A percentile compares a stretch with the other conserved stretches of the same genome.
phyloP scores from a whole-genome alignment of 2,888 invertebrate species.

The Peribatodes rhomboidaria region DNA sequence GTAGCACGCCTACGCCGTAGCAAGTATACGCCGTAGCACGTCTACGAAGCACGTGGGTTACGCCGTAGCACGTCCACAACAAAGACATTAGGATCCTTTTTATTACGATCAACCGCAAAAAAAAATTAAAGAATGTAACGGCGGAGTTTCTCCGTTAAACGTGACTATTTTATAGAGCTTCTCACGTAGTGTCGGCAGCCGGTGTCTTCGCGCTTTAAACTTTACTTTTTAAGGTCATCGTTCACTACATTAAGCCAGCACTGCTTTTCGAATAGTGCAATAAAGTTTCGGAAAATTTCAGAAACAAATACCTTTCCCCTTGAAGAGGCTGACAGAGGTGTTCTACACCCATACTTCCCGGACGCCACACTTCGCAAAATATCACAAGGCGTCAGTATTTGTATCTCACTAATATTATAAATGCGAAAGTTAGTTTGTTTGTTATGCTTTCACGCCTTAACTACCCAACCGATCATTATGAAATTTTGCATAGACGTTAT shows the following conservation, averaged over 20 bases:
- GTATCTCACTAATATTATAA: too few relatives aligned
- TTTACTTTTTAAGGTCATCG: conserved; percentile 45
- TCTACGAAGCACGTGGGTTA: conserved; percentile 33
- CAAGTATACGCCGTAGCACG: conserved; percentile 28
- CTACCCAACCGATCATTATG: too few relatives aligned
- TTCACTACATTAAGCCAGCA: neutral
- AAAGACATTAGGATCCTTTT: conserved; percentile 44
- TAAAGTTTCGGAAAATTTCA: neutral
- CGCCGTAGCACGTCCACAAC: conserved; percentile 42
- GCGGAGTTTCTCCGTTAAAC: conserved; percentile 42
- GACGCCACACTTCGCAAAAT: too few relatives aligned
- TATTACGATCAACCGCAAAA: conserved; percentile 43
- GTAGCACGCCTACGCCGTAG: conserved; percentile 20
- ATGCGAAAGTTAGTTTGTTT: too few relatives aligned
- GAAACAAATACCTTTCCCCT: too few relatives aligned
- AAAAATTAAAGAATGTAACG: conserved; percentile 41
- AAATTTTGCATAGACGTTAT: too few relatives aligned
- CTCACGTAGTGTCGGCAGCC: conserved; percentile 23
- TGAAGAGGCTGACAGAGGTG: too few relatives aligned
- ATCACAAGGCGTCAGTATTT: too few relatives aligned
- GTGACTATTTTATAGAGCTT: conserved; percentile 49
- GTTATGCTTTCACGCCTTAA: too few relatives aligned
- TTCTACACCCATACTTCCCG: too few relatives aligned
- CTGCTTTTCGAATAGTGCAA: neutral
- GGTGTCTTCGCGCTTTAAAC: conserved; percentile 45